Evolutionary conservation across 2,888 invertebrate genomes (phyloP).

Genomic region (Eudemis profundana): DNA sequence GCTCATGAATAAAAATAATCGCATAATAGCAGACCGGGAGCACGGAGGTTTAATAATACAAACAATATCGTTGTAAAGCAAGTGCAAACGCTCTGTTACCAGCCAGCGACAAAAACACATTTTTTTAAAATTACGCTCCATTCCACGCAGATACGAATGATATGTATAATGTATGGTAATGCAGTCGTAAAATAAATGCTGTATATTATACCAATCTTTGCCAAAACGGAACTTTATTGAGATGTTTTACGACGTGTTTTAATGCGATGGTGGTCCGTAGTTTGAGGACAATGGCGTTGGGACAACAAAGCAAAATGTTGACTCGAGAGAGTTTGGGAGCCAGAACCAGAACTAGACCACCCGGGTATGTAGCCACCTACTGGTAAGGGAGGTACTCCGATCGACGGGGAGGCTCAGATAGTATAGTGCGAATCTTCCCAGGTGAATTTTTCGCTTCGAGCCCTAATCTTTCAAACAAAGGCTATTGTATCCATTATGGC

Average conservation of each 20-base stretch:
- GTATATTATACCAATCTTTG: conserved; percentile 58
- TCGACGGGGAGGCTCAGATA: conserved; percentile 21
- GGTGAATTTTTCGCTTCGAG: no score
- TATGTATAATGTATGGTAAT: conserved; percentile 55
- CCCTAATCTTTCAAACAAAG: no score
- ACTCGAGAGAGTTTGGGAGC: conserved; percentile 53
- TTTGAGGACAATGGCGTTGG: conserved; percentile 64
- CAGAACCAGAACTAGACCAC: conserved; percentile 61
- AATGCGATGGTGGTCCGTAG: conserved; percentile 59
- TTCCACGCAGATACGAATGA: conserved; percentile 49
- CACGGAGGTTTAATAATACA: conserved; percentile 58
- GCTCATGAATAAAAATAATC: conserved; percentile 43
- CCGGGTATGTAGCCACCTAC: conserved; percentile 45
- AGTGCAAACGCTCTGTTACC: conserved; percentile 55
- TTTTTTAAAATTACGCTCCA: conserved; percentile 51
- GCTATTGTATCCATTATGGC: no score
- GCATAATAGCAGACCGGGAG: conserved; percentile 34
- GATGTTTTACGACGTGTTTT: conserved; percentile 63
- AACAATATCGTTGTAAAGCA: conserved; percentile 61
- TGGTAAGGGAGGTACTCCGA: conserved; percentile 30
- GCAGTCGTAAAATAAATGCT: conserved; percentile 60
- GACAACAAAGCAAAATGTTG: conserved; percentile 75
- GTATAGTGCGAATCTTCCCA: no score
- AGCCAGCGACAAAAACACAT: conserved; percentile 46
- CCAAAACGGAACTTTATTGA: conserved; percentile 63